Base-by-base conservation (phyloP, 2,113 vertebrate species). In the Eurypyga helias region DNA sequence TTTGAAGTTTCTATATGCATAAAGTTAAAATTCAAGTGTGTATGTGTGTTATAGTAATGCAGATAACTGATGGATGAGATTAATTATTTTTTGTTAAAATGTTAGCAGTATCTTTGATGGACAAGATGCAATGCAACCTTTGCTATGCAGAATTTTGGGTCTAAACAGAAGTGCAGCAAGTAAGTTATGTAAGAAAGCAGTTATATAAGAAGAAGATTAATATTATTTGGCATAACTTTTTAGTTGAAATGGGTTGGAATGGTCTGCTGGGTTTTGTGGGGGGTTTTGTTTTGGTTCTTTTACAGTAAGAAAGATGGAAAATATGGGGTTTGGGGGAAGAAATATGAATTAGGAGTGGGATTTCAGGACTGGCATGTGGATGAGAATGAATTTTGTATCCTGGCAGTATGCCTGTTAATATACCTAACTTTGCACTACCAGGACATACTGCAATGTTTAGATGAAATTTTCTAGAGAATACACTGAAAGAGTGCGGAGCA, bases 1-100 rank as follows among this genome's bases (percentile, higher is more conserved):
- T 89, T 95, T 93, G 62, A 85, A 83, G 45, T 87, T 85, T 94
- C 13, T 46, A 31, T 41, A 36, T 52, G n/a, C 66, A 65, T 75
- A 79, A 87, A 89, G 94, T 72, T 69, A 78, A 93, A 84, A 83
- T 76, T 57, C 43, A 36, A 28, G 34, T 16, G 3, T 29, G 16
- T 58, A 8, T 64, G 25, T 65, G 34, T 60, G 17, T 57, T 54
- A 41, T 2, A 91, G 31, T 62, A 73, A 61, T n/a, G 34, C 7
- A 8, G 12, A 5, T 29, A 87, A 26, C 19, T 49, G 64, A 52
- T 73, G 73, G 58, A 69, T 65, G 64, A n/a, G 20, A 17, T 64
- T 69, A 7, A 25, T 49, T 85, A 38, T 45, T 82, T 89, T 17
- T 36, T 76, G 23, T 65, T 93, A 57, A 83, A 76, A 69, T 0